Conservation (phyloP, 2,888 invertebrate species). For the Pollenia labialis region DNA sequence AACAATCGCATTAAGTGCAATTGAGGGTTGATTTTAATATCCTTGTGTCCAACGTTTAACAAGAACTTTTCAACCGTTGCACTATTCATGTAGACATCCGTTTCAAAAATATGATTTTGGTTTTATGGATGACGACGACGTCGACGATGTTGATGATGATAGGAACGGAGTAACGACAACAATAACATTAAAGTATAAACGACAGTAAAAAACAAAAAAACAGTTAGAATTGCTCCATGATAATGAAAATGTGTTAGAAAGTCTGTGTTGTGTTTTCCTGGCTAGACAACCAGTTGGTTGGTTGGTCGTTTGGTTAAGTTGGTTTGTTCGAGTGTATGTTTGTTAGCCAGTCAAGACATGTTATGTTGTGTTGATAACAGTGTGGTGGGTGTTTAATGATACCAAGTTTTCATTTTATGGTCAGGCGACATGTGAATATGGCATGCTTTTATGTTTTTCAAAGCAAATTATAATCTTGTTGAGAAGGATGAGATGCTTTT, state of each 20-base stretch:
- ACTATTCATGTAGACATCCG: constrained; percentile 67
- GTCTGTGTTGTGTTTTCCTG: constrained; percentile 68
- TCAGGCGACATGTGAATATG: constrained; percentile 64
- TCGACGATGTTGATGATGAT: constrained; percentile 14
- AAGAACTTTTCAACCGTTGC: constrained; percentile 61
- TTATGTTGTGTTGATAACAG: constrained; percentile 22
- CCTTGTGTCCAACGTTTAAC: constrained; percentile 61
- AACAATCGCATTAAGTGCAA: constrained; percentile 43
- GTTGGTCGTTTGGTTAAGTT: constrained; percentile 1
- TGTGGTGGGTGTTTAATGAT: constrained; percentile 64
- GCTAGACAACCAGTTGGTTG: constrained; percentile 56
- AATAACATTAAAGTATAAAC: constrained; percentile 41
- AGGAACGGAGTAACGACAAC: constrained; percentile 25
- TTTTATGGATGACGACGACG: constrained; percentile 58
- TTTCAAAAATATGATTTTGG: constrained; percentile 70
- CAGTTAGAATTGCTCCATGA: not conserved
- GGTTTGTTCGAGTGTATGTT: not conserved
- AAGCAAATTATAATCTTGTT: constrained; percentile 38
- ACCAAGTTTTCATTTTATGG: constrained; percentile 61
- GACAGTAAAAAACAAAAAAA: not conserved
- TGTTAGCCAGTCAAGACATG: constrained; percentile 13
- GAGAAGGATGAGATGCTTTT: constrained; percentile 8
- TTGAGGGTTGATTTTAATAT: constrained; percentile 67
- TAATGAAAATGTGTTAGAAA: constrained; percentile 24
- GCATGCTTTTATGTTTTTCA: constrained; percentile 45